Conservation (phyloP, 30 jellyfish, hydroid and myxozoan species). For the Aurelia aurita region DNA sequence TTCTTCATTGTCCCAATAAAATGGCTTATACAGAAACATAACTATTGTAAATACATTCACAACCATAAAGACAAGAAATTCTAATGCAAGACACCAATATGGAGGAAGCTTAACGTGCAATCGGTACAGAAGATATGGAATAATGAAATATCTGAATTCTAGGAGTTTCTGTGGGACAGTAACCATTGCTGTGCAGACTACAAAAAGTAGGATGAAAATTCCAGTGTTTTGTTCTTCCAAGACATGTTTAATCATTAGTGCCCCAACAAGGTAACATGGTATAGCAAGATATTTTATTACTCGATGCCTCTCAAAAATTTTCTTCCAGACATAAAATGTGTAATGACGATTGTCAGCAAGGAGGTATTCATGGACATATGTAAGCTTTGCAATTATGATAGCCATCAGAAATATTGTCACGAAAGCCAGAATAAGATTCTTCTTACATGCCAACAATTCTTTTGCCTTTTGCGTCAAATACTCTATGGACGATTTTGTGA, state of each 20-base stretch:
- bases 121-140: slow-evolving; percentile 85
- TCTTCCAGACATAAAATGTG: slow-evolving; percentile 91
- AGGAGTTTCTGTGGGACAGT: slow-evolving; percentile 92
- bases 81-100: slow-evolving; percentile 46
- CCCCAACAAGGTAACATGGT: slow-evolving; percentile 73
- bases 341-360: slow-evolving; percentile 95
- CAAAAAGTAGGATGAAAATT: slow-evolving; percentile 61
- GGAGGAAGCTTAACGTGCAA: slow-evolving; percentile 64
- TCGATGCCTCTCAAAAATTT: slow-evolving; percentile 78
- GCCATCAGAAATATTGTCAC: neutral
- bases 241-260: slow-evolving; percentile 11
- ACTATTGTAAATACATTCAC: slow-evolving; percentile 71
- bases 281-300: slow-evolving; percentile 51
- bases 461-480: neutral
- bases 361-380: slow-evolving; percentile 87
- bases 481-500: slow-evolving; percentile 25
- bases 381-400: slow-evolving; percentile 38
- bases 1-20: slow-evolving; percentile 71
- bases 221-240: slow-evolving; percentile 23
- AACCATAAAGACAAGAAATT: slow-evolving; percentile 41
- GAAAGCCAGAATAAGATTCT: neutral
- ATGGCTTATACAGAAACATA: slow-evolving; percentile 84
- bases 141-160: slow-evolving; percentile 86
- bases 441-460: slow-evolving; percentile 6
- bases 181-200: slow-evolving; percentile 58